Evolutionary conservation across 2,113 vertebrate species (phyloP).

Genomic region (Syngnathus typhle): DNA sequence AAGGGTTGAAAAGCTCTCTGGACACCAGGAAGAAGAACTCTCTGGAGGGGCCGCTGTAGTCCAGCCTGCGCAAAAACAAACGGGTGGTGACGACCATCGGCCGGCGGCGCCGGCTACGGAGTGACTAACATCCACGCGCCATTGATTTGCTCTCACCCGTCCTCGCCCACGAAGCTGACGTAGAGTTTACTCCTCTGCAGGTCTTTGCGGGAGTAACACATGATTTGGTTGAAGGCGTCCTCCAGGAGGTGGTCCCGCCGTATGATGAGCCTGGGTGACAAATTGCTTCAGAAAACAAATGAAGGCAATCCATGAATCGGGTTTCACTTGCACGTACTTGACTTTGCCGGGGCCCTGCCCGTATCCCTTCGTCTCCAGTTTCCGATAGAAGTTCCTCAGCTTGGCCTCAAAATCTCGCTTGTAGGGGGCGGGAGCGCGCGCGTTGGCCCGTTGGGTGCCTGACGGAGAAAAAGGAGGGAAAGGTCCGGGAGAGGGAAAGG

Average conservation of each 20-base stretch:
- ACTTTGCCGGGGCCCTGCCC: conserved; percentile 97
- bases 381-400: conserved; percentile 96
- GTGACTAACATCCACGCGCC: too few species aligned
- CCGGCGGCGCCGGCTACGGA: too few species aligned
- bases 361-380: conserved; percentile 96
- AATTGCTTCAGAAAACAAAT: too few species aligned
- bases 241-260: conserved; percentile 95
- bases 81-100: too few species aligned
- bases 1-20: conserved; percentile 96
- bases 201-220: conserved; percentile 97
- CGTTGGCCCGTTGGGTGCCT: conserved; percentile 96
- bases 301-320: too few species aligned
- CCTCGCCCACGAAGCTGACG: conserved; percentile 95
- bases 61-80: conserved; percentile 72
- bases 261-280: conserved; percentile 82
- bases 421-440: conserved; percentile 93
- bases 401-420: conserved; percentile 99
- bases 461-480: conserved; percentile 15
- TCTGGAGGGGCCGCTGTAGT: conserved; percentile 96
- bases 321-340: conserved; percentile 74
- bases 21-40: conserved; percentile 99
- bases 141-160: conserved; percentile 81
- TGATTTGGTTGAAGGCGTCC: conserved; percentile 98
- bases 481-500: conserved; percentile 1
- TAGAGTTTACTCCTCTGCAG: conserved; percentile 96